Base-by-base conservation (phyloP, 2,113 vertebrate genomes). In the Seriola rivoliana region DNA sequence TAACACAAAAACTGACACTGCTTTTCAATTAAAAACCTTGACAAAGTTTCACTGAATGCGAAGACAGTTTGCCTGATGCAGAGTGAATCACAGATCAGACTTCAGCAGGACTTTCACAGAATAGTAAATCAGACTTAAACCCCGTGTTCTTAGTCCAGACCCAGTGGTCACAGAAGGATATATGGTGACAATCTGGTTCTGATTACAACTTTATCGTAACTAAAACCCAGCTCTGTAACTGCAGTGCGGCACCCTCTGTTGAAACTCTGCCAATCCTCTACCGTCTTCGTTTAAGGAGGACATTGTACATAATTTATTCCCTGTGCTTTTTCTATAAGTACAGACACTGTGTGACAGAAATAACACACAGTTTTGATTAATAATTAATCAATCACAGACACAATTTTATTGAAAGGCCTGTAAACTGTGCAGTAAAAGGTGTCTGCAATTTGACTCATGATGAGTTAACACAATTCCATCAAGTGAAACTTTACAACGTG, bases 191-290 rank as follows among this genome's bases (percentile, higher is more conserved):
- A 29, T 52, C 32, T 65, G 25, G 0, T 34, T 72, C 16, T 76
- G 57, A 75, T 77, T 80, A 86, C 75, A 81, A 76, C 64, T 73
- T 75, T 23, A 62, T 40, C 64, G 8, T 44, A 59, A 67, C 55
- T 57, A 25, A 76, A 82, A n/a, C 54, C 25, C 8, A 50, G 60
- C 50, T 69, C 17, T 73, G 69, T 44, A 67, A 34, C 54, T 34
- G 32, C 71, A 69, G 14, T 19, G 29, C 62, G 44, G 60, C 82
- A 40, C 19, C 71, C 12, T 75, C 23, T 75, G 32, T 58, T 63
- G 48, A 80, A 46, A 63, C 40, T n/a, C 40, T 63, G 21, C 46
- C 34, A 74, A 8, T 46, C 23, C 38, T 40, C 48, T 29, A 0
- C 19, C 62, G 62, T 48, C 23, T 73, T 69, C 36, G n/a, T 50